These are phyloP conservation scores for Spodoptera picta DNA, from an alignment of 2,888 invertebrate genomes.

Conservation along the genomic window DNA sequence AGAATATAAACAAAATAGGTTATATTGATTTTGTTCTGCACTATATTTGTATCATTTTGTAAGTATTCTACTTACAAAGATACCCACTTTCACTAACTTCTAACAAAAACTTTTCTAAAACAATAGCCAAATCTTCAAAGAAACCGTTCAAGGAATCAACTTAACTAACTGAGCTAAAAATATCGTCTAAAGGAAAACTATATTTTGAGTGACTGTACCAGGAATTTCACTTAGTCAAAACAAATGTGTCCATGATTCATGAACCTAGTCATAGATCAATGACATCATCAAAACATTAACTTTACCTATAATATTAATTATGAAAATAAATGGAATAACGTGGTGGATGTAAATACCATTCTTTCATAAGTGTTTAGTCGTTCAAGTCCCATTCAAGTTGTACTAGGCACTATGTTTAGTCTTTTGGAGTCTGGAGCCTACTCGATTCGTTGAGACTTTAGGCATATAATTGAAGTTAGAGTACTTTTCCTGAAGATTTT, in stretches of 20 bases:
- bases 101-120: too few species aligned
- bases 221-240: conserved; percentile 36
- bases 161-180: conserved; percentile 10
- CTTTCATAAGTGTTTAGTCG: conserved; percentile 31
- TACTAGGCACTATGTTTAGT: conserved; percentile 36
- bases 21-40: too few species aligned
- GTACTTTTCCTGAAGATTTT: neutral
- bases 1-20: too few species aligned
- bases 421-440: conserved; percentile 15
- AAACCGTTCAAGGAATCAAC: conserved; percentile 16
- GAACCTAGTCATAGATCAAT: conserved; percentile 17
- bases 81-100: too few species aligned
- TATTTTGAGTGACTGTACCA: conserved; percentile 18
- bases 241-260: conserved; percentile 33
- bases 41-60: too few species aligned
- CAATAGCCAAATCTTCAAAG: neutral
- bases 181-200: conserved; percentile 23
- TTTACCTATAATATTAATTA: conserved; percentile 25
- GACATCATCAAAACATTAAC: conserved; percentile 30
- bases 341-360: conserved; percentile 30
- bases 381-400: conserved; percentile 17
- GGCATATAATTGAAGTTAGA: conserved; percentile 17
- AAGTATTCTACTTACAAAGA: too few species aligned
- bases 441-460: conserved; percentile 20
- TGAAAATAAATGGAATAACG: conserved; percentile 38